phyloP scores from a whole-genome alignment of 2,797 vertebrate species.

The Hirundo rustica region DNA sequence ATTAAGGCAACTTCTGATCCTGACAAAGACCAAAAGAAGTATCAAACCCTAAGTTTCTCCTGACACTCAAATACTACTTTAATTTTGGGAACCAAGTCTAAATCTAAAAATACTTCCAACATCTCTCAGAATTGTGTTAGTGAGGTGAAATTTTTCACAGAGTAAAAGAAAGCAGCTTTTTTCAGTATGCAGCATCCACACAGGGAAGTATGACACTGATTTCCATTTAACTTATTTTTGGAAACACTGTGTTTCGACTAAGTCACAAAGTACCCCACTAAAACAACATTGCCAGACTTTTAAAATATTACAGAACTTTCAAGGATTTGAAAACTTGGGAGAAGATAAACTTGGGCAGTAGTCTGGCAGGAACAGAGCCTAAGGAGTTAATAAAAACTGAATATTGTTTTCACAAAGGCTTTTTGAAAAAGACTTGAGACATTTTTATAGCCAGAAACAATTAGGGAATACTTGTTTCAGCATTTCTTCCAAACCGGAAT shows the following conservation, averaged over 20 bases:
- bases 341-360: constrained; percentile 8
- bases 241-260: background rate
- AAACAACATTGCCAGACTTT: background rate
- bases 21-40: background rate
- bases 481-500: constrained; percentile 77
- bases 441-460: constrained; percentile 81
- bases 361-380: constrained; percentile 18
- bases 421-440: constrained; percentile 75
- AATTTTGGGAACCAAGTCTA: background rate
- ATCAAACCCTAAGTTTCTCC: background rate
- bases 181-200: background rate
- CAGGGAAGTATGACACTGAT: background rate
- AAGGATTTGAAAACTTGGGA: constrained; percentile 4
- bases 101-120: background rate
- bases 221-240: background rate
- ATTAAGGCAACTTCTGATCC: background rate
- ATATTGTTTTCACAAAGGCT: constrained; percentile 76
- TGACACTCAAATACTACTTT: background rate
- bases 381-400: constrained; percentile 79
- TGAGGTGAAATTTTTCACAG: background rate
- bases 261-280: constrained; percentile 11
- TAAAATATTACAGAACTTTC: background rate
- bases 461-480: constrained; percentile 84
- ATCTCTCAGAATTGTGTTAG: background rate
- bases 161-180: background rate